Evolutionary conservation across 2,113 vertebrate genomes (phyloP), one percentile per base, ranked within the genome.

Genomic region (Actinemys pallida): DNA sequence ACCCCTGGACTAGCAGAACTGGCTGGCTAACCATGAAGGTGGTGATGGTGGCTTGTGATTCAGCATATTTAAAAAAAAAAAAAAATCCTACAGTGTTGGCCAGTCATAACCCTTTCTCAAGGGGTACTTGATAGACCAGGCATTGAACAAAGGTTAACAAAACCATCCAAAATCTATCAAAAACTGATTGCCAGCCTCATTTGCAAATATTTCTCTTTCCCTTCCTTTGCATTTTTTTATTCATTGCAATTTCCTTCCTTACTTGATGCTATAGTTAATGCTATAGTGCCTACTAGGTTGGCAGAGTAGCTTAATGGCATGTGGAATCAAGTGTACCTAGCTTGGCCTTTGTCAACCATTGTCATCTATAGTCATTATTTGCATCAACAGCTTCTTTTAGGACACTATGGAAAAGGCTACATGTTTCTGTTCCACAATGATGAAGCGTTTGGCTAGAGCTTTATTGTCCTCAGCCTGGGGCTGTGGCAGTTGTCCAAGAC

Each of bases 381-480:
- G 42, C 1, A 27, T 72, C 49, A 22, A 10, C 10, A 35, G 3
- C 31, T 5, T 8, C 84, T 81, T 50, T 45, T 5, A 42, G 75
- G 35, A 62, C 24, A 78, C 29, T 47, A 25, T 35, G 13, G 29
- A 83, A 16, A 16, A n/a, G 19, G 10, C 39, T 83, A 83, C 25
- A 87, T 0, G 1, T 59, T 47, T 1, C 27, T 53, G 29, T 78
- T 7, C 5, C 16, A 1, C 4, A 1, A 2, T 6, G 9, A 11
- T 39, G 50, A 24, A 13, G 20, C 5, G 5, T 76, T 83, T 85
- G 20, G 12, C 35, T 29, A 12, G 9, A 85, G 4, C 16, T 14
- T 20, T 45, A 6, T 25, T 0, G 2, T 65, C 27, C 5, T 6
- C 3, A 80, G 47, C 22, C 87, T 6, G 7, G 57, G 83, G 2